Conservation (phyloP, 2,888 invertebrate species). For the Petrolisthes manimaculis region DNA sequence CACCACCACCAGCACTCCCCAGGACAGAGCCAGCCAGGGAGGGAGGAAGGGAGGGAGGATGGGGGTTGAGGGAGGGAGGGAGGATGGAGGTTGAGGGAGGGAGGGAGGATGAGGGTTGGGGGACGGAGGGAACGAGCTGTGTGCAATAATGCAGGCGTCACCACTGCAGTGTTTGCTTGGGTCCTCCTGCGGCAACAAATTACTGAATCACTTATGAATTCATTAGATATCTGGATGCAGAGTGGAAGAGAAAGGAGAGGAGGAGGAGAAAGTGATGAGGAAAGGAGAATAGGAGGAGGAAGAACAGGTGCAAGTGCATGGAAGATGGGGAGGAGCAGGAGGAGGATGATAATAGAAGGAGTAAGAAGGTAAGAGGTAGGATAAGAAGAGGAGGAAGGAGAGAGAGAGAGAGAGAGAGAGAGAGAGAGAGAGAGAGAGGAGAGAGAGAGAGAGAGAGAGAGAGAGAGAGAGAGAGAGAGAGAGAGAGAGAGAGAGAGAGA, state of each 20-base stretch:
- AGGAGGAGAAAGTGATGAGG: not conserved
- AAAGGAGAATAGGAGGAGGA: not conserved
- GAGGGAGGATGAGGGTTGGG: too few relatives aligned
- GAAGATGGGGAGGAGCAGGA: not conserved
- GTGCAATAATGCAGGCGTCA: constrained; percentile 13
- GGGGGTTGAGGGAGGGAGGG: too few relatives aligned
- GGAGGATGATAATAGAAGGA: not conserved
- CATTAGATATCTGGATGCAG: constrained; percentile 20
- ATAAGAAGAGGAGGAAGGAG: too few relatives aligned
- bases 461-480: too few relatives aligned
- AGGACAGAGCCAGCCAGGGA: too few relatives aligned
- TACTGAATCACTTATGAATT: constrained; percentile 45
- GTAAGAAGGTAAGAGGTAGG: not conserved
- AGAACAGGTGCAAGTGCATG: not conserved
- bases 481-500: constrained; percentile 16
- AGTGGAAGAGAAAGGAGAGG: not conserved
- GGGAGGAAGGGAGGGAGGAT: too few relatives aligned
- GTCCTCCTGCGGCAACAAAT: constrained; percentile 35
- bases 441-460: too few relatives aligned
- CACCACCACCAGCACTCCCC: too few relatives aligned
- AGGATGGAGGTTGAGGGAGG: too few relatives aligned
- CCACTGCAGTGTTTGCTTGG: constrained; percentile 29
- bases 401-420: not conserved
- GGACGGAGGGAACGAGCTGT: constrained; percentile 10
- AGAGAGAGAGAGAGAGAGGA: too few relatives aligned